Conservation (phyloP, 2,797 vertebrate genomes). For the Gila robusta region DNA sequence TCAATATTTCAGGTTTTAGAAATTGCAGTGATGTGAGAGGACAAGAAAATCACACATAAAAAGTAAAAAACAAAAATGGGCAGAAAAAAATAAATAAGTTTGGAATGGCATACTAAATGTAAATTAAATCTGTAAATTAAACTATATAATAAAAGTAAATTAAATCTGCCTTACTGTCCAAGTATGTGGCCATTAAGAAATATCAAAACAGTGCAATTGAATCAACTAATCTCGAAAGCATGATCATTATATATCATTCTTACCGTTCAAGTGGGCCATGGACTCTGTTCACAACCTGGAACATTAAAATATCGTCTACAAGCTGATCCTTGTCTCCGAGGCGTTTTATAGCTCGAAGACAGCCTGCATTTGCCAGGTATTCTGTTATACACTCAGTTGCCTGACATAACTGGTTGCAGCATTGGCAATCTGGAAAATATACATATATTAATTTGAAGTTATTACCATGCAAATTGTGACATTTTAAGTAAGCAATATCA, state of each 20-base stretch:
- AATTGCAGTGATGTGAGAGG: not conserved
- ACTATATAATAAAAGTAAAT: too few relatives aligned
- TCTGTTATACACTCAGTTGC: not conserved
- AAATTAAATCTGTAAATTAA: too few relatives aligned
- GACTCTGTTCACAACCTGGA: not conserved
- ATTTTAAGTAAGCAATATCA: not conserved
- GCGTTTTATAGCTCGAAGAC: not conserved
- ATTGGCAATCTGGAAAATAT: not conserved
- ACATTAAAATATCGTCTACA: not conserved
- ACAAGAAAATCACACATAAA: not conserved
- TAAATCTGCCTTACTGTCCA: not conserved
- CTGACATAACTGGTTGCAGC: not conserved
- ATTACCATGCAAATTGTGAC: not conserved
- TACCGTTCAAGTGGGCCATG: slow-evolving; percentile 9
- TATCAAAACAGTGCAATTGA: not conserved
- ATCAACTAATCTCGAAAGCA: not conserved
- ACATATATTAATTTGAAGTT: not conserved
- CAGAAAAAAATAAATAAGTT: not conserved
- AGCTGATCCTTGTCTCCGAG: not conserved
- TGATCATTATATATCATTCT: not conserved
- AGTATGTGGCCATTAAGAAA: not conserved
- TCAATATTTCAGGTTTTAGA: too few relatives aligned
- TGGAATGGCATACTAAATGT: not conserved
- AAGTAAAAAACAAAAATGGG: too few relatives aligned
- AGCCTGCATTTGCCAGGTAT: slow-evolving; percentile 25